A percentile compares a stretch with the other conserved stretches of the same genome.
These are phyloP conservation scores for Rhinolophus sinicus DNA, from an alignment of 2,113 vertebrate species.

Conservation along the genomic window DNA sequence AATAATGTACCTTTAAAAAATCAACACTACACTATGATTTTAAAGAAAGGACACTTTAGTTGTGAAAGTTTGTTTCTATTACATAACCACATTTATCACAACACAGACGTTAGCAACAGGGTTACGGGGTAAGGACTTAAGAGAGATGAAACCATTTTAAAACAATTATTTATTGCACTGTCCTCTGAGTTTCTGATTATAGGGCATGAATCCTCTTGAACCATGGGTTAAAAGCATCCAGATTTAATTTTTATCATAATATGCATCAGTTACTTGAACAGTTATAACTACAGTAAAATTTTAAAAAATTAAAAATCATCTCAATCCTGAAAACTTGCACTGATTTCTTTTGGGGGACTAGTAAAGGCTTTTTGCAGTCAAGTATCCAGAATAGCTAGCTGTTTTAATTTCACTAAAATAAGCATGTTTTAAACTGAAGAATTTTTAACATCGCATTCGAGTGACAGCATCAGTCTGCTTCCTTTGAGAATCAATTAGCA, in stretches of 20 bases:
- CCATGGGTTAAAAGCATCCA: not conserved
- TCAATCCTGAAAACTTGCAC: not conserved
- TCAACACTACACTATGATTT: slow-evolving; percentile 13
- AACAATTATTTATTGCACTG: not conserved
- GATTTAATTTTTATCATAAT: slow-evolving; percentile 30
- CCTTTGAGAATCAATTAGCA: slow-evolving; percentile 93
- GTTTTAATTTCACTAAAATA: slow-evolving; percentile 76
- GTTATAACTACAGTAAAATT: slow-evolving; percentile 27
- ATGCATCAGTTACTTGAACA: not conserved
- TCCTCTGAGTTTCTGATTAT: slow-evolving; percentile 28
- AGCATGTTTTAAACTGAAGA: slow-evolving; percentile 73
- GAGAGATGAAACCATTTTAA: not conserved
- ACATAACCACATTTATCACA: not conserved
- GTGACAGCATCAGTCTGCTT: slow-evolving; percentile 86
- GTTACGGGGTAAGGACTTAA: not conserved
- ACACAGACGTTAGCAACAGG: not conserved
- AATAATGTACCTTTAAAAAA: slow-evolving; percentile 60
- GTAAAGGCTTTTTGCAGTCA: not conserved
- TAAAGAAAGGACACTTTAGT: slow-evolving; percentile 1
- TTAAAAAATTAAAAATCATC: not conserved
- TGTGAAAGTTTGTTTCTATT: not conserved
- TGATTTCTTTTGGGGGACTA: not conserved
- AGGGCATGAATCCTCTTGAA: not conserved
- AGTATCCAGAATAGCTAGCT: slow-evolving; percentile 46
- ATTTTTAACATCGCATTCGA: slow-evolving; percentile 77